phyloP scores from a whole-genome alignment of 1,140 invertebrate species.

The Amyelois transitella region DNA sequence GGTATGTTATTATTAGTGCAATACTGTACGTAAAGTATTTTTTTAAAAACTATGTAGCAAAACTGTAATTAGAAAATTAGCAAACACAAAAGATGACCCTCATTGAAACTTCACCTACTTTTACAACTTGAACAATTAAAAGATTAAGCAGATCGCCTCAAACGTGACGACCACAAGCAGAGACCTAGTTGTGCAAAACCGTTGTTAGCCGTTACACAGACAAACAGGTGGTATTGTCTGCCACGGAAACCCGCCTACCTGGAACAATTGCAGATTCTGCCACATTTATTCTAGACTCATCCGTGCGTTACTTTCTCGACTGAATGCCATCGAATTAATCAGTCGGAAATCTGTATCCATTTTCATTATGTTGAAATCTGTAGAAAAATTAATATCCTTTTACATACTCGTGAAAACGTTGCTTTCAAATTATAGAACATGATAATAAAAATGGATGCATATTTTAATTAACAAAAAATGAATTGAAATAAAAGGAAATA shows the following conservation, averaged over 20 bases:
- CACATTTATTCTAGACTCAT: constrained; percentile 42
- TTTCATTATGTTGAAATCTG: neutral
- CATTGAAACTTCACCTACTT: neutral
- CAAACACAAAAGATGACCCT: neutral
- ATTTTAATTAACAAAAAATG: no score
- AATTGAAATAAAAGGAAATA: no score
- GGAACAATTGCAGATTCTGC: constrained; percentile 46
- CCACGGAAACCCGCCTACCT: constrained; percentile 36
- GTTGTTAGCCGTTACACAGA: constrained; percentile 34
- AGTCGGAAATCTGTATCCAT: constrained; percentile 31
- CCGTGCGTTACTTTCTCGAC: constrained; percentile 48
- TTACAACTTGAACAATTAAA: neutral
- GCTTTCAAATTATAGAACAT: no score
- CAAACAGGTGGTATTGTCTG: constrained; percentile 23
- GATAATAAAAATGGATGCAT: no score
- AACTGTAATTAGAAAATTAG: no score
- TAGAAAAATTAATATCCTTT: no score
- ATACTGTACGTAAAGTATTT: no score
- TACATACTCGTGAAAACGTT: no score
- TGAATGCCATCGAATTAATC: constrained; percentile 36
- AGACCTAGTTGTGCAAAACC: constrained; percentile 47
- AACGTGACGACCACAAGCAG: constrained; percentile 15
- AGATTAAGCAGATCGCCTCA: constrained; percentile 1
- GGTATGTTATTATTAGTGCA: no score
- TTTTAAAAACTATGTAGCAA: no score